These are phyloP conservation scores for Mastigias papua DNA, from an alignment of 30 jellyfish, hydroid and myxozoan species.

Conservation along the genomic window DNA sequence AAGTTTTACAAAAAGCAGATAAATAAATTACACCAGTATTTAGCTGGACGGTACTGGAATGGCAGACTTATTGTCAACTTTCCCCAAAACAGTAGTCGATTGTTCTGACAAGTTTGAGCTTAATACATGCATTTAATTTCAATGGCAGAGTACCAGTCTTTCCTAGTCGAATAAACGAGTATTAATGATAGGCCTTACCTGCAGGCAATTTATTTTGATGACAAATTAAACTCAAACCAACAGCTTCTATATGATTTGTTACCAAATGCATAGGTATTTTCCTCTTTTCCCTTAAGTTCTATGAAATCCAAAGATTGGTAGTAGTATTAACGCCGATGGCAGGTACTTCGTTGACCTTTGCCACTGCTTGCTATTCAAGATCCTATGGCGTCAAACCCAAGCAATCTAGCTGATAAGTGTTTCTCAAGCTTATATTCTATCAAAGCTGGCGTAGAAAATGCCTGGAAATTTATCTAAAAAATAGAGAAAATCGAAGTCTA, in stretches of 20 bases:
- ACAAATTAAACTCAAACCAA: too few relatives aligned
- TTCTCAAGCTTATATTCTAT: neutral
- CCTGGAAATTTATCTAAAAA: neutral
- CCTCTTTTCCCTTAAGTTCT: neutral
- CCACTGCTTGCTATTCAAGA: constrained; percentile 5
- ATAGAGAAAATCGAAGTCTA: neutral
- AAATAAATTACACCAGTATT: too few relatives aligned
- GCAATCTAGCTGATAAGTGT: neutral
- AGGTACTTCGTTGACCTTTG: constrained; percentile 63
- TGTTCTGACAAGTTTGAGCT: too few relatives aligned
- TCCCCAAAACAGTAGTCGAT: too few relatives aligned
- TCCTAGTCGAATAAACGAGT: too few relatives aligned
- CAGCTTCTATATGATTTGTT: neutral
- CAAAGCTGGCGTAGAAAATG: neutral
- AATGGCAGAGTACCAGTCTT: too few relatives aligned
- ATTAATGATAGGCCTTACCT: too few relatives aligned
- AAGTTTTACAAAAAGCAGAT: too few relatives aligned
- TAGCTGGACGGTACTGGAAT: too few relatives aligned
- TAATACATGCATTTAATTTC: too few relatives aligned
- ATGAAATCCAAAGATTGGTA: neutral
- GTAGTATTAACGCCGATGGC: neutral
- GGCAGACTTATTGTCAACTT: too few relatives aligned
- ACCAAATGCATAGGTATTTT: neutral
- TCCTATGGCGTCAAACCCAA: neutral
- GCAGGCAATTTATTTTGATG: too few relatives aligned